Evolutionary conservation across 2,888 invertebrate species (phyloP).

Genomic region (Thyatira batis): DNA sequence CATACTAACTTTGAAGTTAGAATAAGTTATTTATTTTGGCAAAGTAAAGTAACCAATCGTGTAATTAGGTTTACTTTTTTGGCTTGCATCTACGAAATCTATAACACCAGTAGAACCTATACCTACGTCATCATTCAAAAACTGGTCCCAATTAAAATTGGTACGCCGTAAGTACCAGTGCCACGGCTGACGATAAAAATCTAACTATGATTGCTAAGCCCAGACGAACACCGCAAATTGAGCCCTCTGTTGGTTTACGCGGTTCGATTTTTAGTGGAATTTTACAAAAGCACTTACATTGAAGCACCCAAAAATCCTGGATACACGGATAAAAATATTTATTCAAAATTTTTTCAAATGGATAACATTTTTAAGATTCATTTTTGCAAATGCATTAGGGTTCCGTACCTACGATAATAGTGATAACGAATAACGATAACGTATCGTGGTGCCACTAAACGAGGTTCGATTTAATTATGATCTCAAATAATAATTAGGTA

Average conservation of each 20-base stretch:
- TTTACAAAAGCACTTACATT: slow-evolving; percentile 10
- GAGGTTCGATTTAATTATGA: too few species aligned
- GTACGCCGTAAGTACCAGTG: slow-evolving; percentile 47
- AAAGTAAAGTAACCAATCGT: too few species aligned
- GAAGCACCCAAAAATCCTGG: background rate
- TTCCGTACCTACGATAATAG: too few species aligned
- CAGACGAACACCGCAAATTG: slow-evolving; percentile 30
- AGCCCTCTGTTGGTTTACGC: slow-evolving; percentile 26
- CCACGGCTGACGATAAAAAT: slow-evolving; percentile 39
- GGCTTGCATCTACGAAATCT: too few species aligned
- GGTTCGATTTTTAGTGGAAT: slow-evolving; percentile 28
- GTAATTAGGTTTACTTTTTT: too few species aligned
- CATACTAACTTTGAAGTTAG: too few species aligned
- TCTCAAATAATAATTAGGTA: too few species aligned
- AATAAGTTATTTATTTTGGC: too few species aligned
- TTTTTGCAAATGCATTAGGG: too few species aligned
- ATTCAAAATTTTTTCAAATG: background rate
- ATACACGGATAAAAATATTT: background rate
- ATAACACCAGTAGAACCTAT: too few species aligned
- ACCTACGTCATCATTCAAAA: slow-evolving; percentile 41
- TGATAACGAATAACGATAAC: too few species aligned
- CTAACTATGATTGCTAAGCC: slow-evolving; percentile 50
- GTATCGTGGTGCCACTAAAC: too few species aligned
- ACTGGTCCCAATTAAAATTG: slow-evolving; percentile 74
- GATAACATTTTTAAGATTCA: background rate